Base-by-base conservation (phyloP, 2,888 invertebrate species). In the Nipponacmea schrenckii region DNA sequence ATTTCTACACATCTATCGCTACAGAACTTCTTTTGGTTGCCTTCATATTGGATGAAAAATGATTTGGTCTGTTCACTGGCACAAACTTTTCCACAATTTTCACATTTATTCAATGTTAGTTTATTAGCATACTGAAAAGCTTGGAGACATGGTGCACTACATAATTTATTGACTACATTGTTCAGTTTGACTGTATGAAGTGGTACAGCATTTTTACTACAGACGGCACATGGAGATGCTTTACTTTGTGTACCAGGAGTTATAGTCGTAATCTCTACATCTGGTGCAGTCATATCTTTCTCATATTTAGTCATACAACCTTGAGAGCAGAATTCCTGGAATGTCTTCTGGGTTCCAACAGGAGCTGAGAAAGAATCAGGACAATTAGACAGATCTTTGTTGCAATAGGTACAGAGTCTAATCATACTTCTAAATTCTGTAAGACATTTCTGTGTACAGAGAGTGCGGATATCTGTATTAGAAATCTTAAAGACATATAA, bases 121-220 rank as follows among this genome's bases (percentile, higher is more conserved):
- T 95, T 95, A 87, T 96, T 96, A 46, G 96, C 95, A 89, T 96
- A 96, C 88, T 96, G 96, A 85, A 96, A 97, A 14, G 96, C 96
- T 2, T 96, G 95, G 86, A 96, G 94, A 87, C 97, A 97, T 0
- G 95, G 94, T 85, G 96, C 96, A 10, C 95, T 94, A 87, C 97
- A 97, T 75, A 97, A 92, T 79, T 93, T 85, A 71, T 89, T 85
- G 3, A 83, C 68, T 74, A 92, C 91, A n/a, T 92, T 92, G 64
- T 93, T 92, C 15, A 94, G 91, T 76, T 93, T 92, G 74, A 88
- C 80, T 94, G 27, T 95, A 93, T 96, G 94, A 26, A 93, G 92
- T 0, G 95, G 93, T 0, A 92, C 90, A 84, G 94, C 94, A 76
- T 92, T 92, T 83, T 94, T 91, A 64, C 93, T 92, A 87, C 95